A percentile compares a stretch with the other conserved stretches of the same genome.
Evolutionary conservation across 2,797 vertebrate genomes (phyloP).

Genomic region (Neosalanx taihuensis): DNA sequence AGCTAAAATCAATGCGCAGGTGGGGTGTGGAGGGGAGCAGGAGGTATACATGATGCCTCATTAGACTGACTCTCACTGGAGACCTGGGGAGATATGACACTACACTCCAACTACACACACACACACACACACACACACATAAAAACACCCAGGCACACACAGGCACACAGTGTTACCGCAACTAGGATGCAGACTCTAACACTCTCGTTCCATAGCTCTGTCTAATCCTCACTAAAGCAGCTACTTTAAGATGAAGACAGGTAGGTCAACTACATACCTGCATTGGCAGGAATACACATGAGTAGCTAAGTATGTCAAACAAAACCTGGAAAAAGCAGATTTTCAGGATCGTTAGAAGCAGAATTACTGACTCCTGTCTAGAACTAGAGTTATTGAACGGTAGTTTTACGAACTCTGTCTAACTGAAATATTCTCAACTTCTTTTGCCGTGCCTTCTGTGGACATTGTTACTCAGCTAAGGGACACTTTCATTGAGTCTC

Average conservation of each 20-base stretch:
- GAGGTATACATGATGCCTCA: slow-evolving; percentile 57
- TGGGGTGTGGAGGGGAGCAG: slow-evolving; percentile 56
- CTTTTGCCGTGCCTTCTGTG: background rate
- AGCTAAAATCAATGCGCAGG: slow-evolving; percentile 49
- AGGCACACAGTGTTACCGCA: slow-evolving; percentile 48
- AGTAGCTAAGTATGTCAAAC: no score
- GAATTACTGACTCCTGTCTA: background rate
- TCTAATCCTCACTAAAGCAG: slow-evolving; percentile 44
- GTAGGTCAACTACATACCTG: background rate
- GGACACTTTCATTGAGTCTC: slow-evolving; percentile 6
- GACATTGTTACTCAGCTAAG: background rate
- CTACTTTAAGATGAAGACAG: slow-evolving; percentile 8
- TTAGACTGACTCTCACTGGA: slow-evolving; percentile 52
- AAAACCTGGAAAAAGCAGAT: background rate
- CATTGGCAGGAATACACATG: background rate
- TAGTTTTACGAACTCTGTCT: background rate
- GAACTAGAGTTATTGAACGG: background rate
- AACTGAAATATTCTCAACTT: background rate
- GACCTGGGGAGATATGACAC: slow-evolving; percentile 32
- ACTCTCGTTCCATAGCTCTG: slow-evolving; percentile 33
- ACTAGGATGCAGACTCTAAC: slow-evolving; percentile 37
- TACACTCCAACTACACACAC: slow-evolving; percentile 21
- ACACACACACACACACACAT: slow-evolving; percentile 8
- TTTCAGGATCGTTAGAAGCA: background rate
- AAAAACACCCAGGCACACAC: background rate